phyloP scores from a whole-genome alignment of 2,797 vertebrate genomes.

The Hippoglossus hippoglossus region DNA sequence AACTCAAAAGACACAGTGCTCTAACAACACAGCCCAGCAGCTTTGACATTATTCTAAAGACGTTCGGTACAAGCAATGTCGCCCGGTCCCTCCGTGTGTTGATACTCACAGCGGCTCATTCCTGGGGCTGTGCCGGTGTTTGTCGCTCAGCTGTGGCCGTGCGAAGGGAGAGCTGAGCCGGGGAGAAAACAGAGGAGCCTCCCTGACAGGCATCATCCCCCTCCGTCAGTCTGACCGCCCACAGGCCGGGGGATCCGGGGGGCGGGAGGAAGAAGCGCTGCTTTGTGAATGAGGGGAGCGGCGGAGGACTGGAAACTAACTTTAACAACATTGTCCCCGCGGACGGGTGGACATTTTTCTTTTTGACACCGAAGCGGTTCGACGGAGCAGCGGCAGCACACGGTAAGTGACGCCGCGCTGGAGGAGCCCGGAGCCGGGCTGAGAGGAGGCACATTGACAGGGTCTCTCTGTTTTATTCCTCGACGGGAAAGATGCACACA shows the following conservation, averaged over 20 bases:
- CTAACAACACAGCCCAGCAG: too few relatives aligned
- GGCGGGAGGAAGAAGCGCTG: slow-evolving; percentile 74
- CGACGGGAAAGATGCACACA: slow-evolving; percentile 54
- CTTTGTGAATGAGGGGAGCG: slow-evolving; percentile 84
- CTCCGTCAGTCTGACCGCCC: slow-evolving; percentile 73
- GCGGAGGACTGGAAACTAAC: slow-evolving; percentile 68
- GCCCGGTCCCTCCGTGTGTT: too few relatives aligned
- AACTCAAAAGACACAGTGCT: too few relatives aligned
- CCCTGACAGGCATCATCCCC: slow-evolving; percentile 66
- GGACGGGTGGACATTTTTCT: not conserved
- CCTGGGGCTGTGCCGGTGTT: not conserved
- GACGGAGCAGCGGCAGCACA: slow-evolving; percentile 4
- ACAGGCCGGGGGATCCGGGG: slow-evolving; percentile 59
- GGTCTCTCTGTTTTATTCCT: not conserved
- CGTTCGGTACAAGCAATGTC: not conserved
- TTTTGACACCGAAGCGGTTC: not conserved
- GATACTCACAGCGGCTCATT: too few relatives aligned
- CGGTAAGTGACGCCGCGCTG: slow-evolving; percentile 60
- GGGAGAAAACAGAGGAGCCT: slow-evolving; percentile 15
- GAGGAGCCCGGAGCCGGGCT: slow-evolving; percentile 18
- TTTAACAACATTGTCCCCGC: slow-evolving; percentile 50
- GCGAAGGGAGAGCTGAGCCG: slow-evolving; percentile 43
- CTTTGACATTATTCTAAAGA: too few relatives aligned
- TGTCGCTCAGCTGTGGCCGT: slow-evolving; percentile 41
- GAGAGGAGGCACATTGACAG: slow-evolving; percentile 59